Conservation (phyloP, 2,888 invertebrate genomes). For the Drosophila austrosaltans region DNA sequence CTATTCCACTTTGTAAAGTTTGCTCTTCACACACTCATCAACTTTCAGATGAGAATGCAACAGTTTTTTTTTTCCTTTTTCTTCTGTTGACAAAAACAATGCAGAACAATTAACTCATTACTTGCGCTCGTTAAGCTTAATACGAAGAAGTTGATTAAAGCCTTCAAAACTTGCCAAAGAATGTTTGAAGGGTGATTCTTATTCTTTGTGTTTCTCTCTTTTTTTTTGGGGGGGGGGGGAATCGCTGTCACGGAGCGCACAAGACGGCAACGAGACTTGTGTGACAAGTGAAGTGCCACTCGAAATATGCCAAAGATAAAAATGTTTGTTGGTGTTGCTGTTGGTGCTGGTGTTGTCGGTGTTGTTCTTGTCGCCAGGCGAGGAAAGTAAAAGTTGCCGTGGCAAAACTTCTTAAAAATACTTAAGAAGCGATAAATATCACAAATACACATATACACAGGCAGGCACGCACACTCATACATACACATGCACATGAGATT, state of each 20-base stretch:
- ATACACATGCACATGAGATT: constrained; percentile 16
- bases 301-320: constrained; percentile 61
- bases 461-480: constrained; percentile 7
- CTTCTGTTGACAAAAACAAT: constrained; percentile 26
- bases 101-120: constrained; percentile 71
- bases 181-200: constrained; percentile 47
- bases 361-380: constrained; percentile 23
- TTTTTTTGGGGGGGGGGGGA: neutral
- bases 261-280: constrained; percentile 31
- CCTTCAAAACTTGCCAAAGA: constrained; percentile 58
- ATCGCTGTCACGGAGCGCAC: neutral
- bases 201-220: neutral
- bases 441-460: constrained; percentile 46
- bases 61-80: neutral
- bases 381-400: constrained; percentile 61
- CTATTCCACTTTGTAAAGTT: neutral
- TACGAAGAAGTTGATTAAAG: constrained; percentile 69
- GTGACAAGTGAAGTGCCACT: constrained; percentile 45
- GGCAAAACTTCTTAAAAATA: constrained; percentile 74
- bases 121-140: constrained; percentile 67
- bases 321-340: constrained; percentile 45
- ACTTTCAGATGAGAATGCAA: constrained; percentile 11
- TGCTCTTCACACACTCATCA: neutral
- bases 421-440: constrained; percentile 77
- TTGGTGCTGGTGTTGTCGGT: constrained; percentile 24